phyloP scores from a whole-genome alignment of 2,113 vertebrate genomes.

The Oreochromis tanganicae region DNA sequence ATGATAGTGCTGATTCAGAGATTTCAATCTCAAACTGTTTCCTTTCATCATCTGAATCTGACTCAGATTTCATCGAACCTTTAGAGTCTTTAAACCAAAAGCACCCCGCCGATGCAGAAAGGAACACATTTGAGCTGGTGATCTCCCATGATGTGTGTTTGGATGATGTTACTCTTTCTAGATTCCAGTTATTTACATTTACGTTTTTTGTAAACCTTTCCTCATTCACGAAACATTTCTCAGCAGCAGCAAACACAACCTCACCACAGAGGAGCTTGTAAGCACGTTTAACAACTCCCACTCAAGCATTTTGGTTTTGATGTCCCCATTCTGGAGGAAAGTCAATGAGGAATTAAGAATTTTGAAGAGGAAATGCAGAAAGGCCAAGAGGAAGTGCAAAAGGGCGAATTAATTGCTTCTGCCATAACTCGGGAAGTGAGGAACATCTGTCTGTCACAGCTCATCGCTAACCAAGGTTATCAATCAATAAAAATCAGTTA shows the following conservation, averaged over 20 bases:
- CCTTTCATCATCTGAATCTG: neutral
- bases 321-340: fast-evolving
- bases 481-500: neutral
- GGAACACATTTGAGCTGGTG: neutral
- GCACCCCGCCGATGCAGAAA: neutral
- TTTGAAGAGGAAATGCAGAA: neutral
- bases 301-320: neutral
- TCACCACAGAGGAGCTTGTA: neutral
- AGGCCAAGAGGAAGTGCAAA: neutral
- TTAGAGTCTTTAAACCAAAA: neutral
- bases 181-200: neutral
- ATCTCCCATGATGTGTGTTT: neutral
- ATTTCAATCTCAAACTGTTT: neutral
- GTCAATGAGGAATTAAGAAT: neutral
- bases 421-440: neutral
- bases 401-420: neutral
- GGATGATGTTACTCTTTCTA: neutral
- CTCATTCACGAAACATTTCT: neutral
- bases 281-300: fast-evolving
- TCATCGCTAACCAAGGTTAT: neutral
- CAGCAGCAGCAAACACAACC: neutral
- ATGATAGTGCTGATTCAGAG: neutral
- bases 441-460: neutral
- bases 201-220: too few species aligned
- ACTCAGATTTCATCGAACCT: neutral